These are phyloP conservation scores for Gymnodraco acuticeps DNA, from an alignment of 2,797 vertebrate genomes.

Conservation along the genomic window DNA sequence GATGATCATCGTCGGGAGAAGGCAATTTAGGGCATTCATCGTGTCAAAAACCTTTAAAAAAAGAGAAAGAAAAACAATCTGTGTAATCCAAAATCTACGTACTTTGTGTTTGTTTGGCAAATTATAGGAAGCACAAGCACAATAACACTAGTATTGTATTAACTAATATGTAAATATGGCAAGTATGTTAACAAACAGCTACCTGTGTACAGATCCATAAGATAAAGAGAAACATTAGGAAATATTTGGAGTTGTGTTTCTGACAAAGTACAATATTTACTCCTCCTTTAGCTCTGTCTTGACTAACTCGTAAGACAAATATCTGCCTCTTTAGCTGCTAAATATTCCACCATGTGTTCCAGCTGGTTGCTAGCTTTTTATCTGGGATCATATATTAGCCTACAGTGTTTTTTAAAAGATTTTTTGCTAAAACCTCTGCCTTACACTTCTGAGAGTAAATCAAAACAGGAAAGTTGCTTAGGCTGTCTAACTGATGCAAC, in stretches of 20 bases:
- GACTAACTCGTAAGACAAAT: not conserved
- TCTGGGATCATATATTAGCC: not conserved
- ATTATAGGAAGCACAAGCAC: not conserved
- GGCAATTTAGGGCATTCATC: slow-evolving; percentile 13
- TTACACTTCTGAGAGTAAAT: not conserved
- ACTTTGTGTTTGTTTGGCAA: not conserved
- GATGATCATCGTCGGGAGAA: slow-evolving; percentile 12
- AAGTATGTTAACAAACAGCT: not conserved
- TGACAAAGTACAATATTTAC: not conserved
- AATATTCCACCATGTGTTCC: not conserved
- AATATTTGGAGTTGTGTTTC: not conserved
- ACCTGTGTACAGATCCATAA: not conserved
- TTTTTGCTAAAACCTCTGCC: not conserved
- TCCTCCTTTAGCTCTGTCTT: not conserved
- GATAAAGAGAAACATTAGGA: not conserved
- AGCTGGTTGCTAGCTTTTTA: not conserved
- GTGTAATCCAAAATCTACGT: not conserved
- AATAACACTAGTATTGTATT: not conserved
- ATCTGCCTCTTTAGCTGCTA: not conserved
- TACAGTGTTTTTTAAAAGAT: not conserved
- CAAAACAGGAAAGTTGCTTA: not conserved
- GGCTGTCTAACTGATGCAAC: not conserved
- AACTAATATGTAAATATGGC: not conserved
- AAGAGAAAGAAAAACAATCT: not conserved
- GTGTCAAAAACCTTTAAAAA: slow-evolving; percentile 26